Conservation (phyloP, 2,113 vertebrate genomes). For the Gavia stellata region DNA sequence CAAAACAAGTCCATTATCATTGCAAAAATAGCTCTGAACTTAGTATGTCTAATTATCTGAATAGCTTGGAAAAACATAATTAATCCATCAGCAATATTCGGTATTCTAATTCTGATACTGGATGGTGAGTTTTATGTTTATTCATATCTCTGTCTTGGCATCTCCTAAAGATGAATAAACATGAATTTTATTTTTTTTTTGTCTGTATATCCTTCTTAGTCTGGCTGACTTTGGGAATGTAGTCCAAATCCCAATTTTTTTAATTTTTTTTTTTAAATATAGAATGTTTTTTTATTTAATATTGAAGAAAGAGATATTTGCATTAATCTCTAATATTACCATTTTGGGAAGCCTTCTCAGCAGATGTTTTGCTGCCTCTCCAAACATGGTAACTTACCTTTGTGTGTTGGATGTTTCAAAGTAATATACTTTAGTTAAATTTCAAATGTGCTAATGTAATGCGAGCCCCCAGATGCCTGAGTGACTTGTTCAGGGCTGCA, state of each 20-base stretch:
- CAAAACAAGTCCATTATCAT: constrained; percentile 69
- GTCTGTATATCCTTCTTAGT: background rate
- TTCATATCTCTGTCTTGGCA: constrained; percentile 53
- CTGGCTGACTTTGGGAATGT: background rate
- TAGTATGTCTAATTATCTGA: constrained; percentile 74
- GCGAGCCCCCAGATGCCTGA: background rate
- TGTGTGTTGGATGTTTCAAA: background rate
- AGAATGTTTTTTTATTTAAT: background rate
- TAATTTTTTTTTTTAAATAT: background rate
- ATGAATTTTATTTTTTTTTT: background rate
- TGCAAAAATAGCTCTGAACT: constrained; percentile 70
- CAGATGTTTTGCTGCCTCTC: background rate
- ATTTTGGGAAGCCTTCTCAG: background rate
- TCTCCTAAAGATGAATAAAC: constrained; percentile 53
- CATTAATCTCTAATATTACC: background rate
- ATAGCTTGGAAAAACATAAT: constrained; percentile 69
- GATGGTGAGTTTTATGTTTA: constrained; percentile 63
- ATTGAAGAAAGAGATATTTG: background rate
- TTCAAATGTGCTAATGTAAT: background rate
- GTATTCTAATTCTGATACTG: constrained; percentile 52
- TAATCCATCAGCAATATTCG: constrained; percentile 68
- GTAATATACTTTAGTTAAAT: background rate
- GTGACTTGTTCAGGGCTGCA: background rate
- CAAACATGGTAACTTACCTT: background rate
- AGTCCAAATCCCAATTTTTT: background rate